Evolutionary conservation across 37 sponge, comb jelly and placozoan genomes (phyloP).

Genomic region (Hormiphora californensis): DNA sequence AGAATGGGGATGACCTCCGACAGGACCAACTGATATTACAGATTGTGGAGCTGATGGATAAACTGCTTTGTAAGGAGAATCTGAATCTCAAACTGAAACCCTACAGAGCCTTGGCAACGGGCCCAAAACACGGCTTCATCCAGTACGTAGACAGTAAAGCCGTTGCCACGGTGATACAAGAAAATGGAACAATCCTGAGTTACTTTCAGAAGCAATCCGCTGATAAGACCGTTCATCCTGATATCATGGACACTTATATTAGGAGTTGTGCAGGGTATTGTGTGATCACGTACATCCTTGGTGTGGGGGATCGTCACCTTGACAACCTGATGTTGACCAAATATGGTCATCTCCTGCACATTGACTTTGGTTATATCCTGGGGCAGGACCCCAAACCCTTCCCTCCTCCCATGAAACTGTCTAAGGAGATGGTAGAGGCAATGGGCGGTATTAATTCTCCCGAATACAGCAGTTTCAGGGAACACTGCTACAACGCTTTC

Average conservation of each 20-base stretch:
- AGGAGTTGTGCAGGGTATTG: constrained; percentile 96
- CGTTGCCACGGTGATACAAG: constrained; percentile 78
- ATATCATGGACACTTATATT: constrained; percentile 97
- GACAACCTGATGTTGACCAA: constrained; percentile 93
- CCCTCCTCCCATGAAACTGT: constrained; percentile 99
- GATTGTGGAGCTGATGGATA: constrained; percentile 90
- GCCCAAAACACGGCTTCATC: constrained; percentile 70
- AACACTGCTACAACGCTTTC: constrained; percentile 95
- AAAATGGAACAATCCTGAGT: constrained; percentile 75
- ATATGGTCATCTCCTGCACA: constrained; percentile 81
- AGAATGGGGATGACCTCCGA: constrained; percentile 88
- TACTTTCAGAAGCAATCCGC: constrained; percentile 45
- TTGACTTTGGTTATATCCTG: constrained; percentile 98
- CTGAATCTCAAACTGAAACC: constrained; percentile 97
- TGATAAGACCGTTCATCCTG: constrained; percentile 56
- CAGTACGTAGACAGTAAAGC: constrained; percentile 69
- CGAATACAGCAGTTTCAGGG: constrained; percentile 86
- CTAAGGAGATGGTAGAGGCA: constrained; percentile 92
- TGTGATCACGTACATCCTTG: constrained; percentile 93
- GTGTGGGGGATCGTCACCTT: constrained; percentile 92
- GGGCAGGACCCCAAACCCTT: constrained; percentile 94
- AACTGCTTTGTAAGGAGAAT: constrained; percentile 80
- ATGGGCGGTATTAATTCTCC: constrained; percentile 75
- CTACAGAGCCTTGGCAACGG: constrained; percentile 83
- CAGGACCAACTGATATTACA: constrained; percentile 98